Conservation (phyloP, 1,140 invertebrate species). For the Temnothorax nylanderi region DNA sequence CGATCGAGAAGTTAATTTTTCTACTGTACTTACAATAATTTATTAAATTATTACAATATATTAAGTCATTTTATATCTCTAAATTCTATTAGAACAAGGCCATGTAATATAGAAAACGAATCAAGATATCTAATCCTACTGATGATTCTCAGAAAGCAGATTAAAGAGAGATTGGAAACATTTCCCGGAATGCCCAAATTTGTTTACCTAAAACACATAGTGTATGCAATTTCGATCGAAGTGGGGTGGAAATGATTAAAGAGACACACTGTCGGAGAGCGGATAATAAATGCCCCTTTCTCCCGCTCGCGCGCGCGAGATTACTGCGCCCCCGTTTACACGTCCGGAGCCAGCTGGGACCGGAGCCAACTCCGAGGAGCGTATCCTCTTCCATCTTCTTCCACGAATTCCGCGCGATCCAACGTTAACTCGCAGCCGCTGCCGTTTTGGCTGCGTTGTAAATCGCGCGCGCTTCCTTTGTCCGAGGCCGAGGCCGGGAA, state of each 20-base stretch:
- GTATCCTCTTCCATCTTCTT: constrained; percentile 62
- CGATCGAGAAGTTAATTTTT: background rate
- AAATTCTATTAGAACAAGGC: background rate
- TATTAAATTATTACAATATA: background rate
- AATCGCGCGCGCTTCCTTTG: constrained; percentile 47
- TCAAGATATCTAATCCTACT: background rate
- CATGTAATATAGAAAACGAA: background rate
- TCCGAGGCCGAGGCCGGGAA: constrained; percentile 41
- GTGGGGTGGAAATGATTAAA: constrained; percentile 34
- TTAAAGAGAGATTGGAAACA: background rate
- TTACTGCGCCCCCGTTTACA: constrained; percentile 66
- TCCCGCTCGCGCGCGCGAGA: constrained; percentile 45
- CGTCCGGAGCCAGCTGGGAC: constrained; percentile 64
- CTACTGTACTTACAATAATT: background rate
- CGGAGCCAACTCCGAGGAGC: constrained; percentile 60
- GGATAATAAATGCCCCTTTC: constrained; percentile 34
- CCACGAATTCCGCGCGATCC: constrained; percentile 69
- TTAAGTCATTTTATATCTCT: background rate
- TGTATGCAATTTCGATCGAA: background rate
- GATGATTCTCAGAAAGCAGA: background rate
- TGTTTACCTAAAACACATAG: background rate
- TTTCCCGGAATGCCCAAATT: background rate
- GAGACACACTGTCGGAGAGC: background rate
- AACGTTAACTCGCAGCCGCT: constrained; percentile 44
- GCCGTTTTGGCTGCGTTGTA: constrained; percentile 36